Evolutionary conservation across 2,888 invertebrate species (phyloP), one percentile per base, ranked within the genome.

Genomic region (Salticus scenicus): DNA sequence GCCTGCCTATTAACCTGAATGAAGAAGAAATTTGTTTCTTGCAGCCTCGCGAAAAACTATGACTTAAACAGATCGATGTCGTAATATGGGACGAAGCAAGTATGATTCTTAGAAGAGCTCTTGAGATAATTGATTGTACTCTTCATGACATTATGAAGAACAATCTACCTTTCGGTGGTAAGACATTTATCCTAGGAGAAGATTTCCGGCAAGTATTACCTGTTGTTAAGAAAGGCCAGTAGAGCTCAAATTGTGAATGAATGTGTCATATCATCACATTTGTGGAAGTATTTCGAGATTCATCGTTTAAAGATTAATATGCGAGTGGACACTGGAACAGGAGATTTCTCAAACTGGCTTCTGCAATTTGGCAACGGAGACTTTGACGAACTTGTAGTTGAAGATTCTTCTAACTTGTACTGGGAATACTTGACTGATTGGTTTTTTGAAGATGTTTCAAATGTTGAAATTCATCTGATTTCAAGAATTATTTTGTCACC

Each of bases 201-300:
- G 88, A 89, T 76, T 89, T 89, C 74, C 66, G 89, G 28, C 89
- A 89, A 77, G 88, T 85, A n/a, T 67, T 90, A 24, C 88, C 88
- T 10, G 88, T 89, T 14, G 63, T 89, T 1, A 79, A 82, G 30
- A 64, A 87, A 47, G n/a, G 89, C 88, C 41, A 88, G 73, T 7
- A 42, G 69, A 42, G 64, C 37, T 5, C 87, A 89, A 69, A 77
- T 87, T 41, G 41, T 89, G 2, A 87, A 88, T n/a, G 89, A 89
- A 4, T 90, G 88, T 67, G 24, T 90, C 0, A 89, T 89, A 63
- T 57, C 67, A 12, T 89, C 88, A 12, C 17, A 41, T 17, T 20
- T 64, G 1, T 64, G 64, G 28, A 0, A 0, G 28, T 0, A 28
- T 1, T 73, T 73, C 8, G 71, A 71, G 47, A 47, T 47, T 27